Base-by-base conservation (phyloP, 2,888 invertebrate species). In the Eilema griseolum region DNA sequence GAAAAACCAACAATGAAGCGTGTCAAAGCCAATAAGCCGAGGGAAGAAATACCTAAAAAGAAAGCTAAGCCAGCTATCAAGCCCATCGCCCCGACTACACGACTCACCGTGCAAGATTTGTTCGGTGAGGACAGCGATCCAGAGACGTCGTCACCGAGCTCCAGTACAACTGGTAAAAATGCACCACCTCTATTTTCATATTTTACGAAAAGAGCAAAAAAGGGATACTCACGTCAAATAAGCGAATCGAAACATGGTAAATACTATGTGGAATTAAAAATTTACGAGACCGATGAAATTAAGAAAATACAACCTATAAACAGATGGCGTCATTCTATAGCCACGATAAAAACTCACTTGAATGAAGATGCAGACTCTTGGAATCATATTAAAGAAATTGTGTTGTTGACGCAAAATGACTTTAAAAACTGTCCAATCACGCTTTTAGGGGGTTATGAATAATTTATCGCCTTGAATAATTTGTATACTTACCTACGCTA, bases 201-300 rank as follows among this genome's bases (percentile, higher is more conserved):
- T 46, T 46, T 20, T 20, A 63, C 63, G 11, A 23, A 10, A 20
- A 63, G 63, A 16, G 10, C 26, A 16, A 24, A 24, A 2, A 63
- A 63, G 14, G 46, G 46, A 1, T 26, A 24, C n/a, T 46, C 46
- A 24, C 46, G 46, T 20, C 41, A 63, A 26, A 46, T 26, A 14
- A 20, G 20, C 46, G 63, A 63, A 33, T 26, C 46, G 12, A 63
- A 63, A 63, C 5, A 26, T 16, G n/a, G 63, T 5, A 41, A 41
- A 24, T 63, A 46, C 46, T 52, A 63, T 46, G 16, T 28, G 26
- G 63, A 63, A 16, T 7, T 63, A 46, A 63, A 63, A 26, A 26
- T 63, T 12, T 63, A 63, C 23, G 26, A 63, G 23, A 16, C 4
- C n/a, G 26, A 41, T 8, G 63, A 63, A 24, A 62, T 62, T 11